Evolutionary conservation across 2,113 vertebrate genomes (phyloP).

Genomic region (Indri indri): DNA sequence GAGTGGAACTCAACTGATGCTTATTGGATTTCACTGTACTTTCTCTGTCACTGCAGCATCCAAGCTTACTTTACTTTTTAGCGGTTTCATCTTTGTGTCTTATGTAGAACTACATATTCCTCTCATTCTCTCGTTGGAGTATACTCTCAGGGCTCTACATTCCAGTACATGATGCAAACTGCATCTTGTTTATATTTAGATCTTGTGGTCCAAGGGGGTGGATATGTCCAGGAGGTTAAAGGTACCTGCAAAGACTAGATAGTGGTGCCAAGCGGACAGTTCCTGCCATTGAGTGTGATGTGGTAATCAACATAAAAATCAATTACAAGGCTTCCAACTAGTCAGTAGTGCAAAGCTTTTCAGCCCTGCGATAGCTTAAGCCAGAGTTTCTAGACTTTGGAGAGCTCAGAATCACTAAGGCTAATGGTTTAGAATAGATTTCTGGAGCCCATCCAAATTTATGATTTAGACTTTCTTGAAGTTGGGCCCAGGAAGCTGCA

Average conservation of each 20-base stretch:
- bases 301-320: background rate
- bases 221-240: background rate
- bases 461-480: background rate
- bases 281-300: background rate
- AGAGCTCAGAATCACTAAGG: background rate
- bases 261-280: background rate
- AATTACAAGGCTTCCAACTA: background rate
- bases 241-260: background rate
- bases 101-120: background rate
- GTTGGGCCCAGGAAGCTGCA: background rate
- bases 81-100: background rate
- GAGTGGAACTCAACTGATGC: background rate
- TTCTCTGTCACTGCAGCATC: background rate
- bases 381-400: background rate
- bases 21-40: background rate
- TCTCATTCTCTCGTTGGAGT: background rate
- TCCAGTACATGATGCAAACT: background rate
- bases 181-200: slow-evolving; percentile 16
- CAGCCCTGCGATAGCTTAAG: background rate
- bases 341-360: background rate
- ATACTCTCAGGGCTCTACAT: background rate
- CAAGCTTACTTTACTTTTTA: background rate
- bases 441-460: background rate
- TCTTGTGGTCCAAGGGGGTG: background rate
- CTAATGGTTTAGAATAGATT: slow-evolving; percentile 13